These are phyloP conservation scores for Tanaodytes sp. DNA, from an alignment of 2,888 invertebrate species.

Conservation along the genomic window DNA sequence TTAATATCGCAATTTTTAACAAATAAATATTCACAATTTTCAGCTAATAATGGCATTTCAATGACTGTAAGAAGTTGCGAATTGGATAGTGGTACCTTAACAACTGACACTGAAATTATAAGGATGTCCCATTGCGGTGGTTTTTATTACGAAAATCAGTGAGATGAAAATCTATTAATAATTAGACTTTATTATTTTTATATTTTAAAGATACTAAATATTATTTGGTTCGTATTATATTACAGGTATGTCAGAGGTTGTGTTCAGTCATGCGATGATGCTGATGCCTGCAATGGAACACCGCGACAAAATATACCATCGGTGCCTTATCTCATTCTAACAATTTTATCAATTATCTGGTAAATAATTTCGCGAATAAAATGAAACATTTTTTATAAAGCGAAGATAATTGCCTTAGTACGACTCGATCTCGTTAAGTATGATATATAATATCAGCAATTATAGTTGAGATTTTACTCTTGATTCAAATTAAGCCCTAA, in stretches of 20 bases:
- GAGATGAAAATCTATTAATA: slow-evolving; percentile 56
- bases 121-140: slow-evolving; percentile 98
- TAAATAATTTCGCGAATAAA: too few relatives aligned
- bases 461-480: too few relatives aligned
- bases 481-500: too few relatives aligned
- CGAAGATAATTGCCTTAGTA: too few relatives aligned
- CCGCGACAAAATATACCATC: slow-evolving; percentile 30
- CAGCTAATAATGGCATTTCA: slow-evolving; percentile 85
- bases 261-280: slow-evolving; percentile 94
- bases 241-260: slow-evolving; percentile 93
- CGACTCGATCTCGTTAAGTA: too few relatives aligned
- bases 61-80: slow-evolving; percentile 95
- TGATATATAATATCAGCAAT: too few relatives aligned
- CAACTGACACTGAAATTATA: slow-evolving; percentile 96
- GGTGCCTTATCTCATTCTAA: slow-evolving; percentile 51
- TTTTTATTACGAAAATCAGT: slow-evolving; percentile 91
- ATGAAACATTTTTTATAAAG: too few relatives aligned
- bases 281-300: slow-evolving; percentile 87
- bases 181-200: background rate
- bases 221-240: too few relatives aligned
- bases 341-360: slow-evolving; percentile 54
- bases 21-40: background rate
- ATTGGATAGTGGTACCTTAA: slow-evolving; percentile 93
- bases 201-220: too few relatives aligned
- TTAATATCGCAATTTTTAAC: background rate